Base-by-base conservation (phyloP, 2,113 vertebrate genomes). In the Dryoscopus gambensis region DNA sequence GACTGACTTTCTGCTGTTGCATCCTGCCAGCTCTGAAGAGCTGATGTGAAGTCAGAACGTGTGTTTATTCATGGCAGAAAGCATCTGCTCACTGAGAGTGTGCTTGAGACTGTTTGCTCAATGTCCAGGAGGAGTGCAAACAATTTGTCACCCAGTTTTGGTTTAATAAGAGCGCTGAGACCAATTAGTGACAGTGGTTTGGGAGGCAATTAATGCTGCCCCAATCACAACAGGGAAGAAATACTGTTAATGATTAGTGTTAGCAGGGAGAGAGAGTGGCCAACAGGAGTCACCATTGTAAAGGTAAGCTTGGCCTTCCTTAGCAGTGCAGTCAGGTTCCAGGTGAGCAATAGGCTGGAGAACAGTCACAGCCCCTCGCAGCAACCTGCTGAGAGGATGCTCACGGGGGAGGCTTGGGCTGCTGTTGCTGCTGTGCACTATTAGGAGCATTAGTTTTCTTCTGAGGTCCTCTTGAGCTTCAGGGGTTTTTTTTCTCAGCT, bases 271-370 rank as follows among this genome's bases (percentile, higher is more conserved):
- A 64, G 59, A 31, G 35, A 47, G 70, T 5, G 63, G 78, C 93
- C 96, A 90, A 92, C 82, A 90, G 91, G 94, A 97, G 93, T 96
- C 96, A 94, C 86, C 89, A 44, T 95, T 96, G 96, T 81, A 94
- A 94, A 95, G 71, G 89, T 65, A 73, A 95, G 76, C 27, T 19
- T 62, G 8, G 57, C 47, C 50, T 89, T 76, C 24, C 22, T 88
- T 52, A n/a, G 76, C 46, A 74, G 69, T 52, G 71, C 28, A 31
- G 65, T 53, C 60, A 52, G 80, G 59, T 71, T 85, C 57, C 90
- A 96, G 95, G 95, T 97, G 95, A 94, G 65, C 79, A 28, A 0
- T 17, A 83, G 67, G 42, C 23, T 84, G 81, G 65, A 42, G 68
- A 39, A 39, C 65, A 56, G 56, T 35, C 37, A 3, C 49, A 88